Evolutionary conservation across 1,140 invertebrate species (phyloP).

Genomic region (Drosophila orosa): DNA sequence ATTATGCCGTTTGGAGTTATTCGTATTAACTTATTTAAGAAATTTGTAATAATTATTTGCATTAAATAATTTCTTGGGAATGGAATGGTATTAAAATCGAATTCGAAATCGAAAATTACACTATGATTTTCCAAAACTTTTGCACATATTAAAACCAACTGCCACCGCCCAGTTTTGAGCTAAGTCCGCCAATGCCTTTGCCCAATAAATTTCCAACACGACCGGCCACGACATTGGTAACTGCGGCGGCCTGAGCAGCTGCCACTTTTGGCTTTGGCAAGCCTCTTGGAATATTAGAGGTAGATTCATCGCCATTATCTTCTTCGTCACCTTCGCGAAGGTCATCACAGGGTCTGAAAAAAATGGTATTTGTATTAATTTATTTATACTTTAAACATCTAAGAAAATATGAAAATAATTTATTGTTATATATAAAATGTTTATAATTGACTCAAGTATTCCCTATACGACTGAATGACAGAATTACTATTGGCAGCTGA

Average conservation of each 20-base stretch:
- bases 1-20: background rate
- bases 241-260: slow-evolving; percentile 83
- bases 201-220: slow-evolving; percentile 91
- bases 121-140: background rate
- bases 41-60: background rate
- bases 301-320: slow-evolving; percentile 87
- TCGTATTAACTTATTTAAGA: background rate
- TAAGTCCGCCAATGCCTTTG: slow-evolving; percentile 91
- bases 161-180: slow-evolving; percentile 90
- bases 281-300: slow-evolving; percentile 79
- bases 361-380: background rate
- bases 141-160: slow-evolving; percentile 86
- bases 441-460: too few species aligned
- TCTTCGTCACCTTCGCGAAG: slow-evolving; percentile 86
- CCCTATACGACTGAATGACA: too few species aligned
- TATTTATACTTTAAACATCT: background rate
- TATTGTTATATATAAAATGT: background rate
- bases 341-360: slow-evolving; percentile 84
- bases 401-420: background rate
- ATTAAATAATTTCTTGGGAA: slow-evolving; percentile 5
- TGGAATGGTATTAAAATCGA: background rate
- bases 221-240: slow-evolving; percentile 90
- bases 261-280: slow-evolving; percentile 81
- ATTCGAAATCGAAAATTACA: background rate
- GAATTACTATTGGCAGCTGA: too few species aligned